phyloP scores from a whole-genome alignment of 1,140 invertebrate genomes.

The Drosophila pruinosa region DNA sequence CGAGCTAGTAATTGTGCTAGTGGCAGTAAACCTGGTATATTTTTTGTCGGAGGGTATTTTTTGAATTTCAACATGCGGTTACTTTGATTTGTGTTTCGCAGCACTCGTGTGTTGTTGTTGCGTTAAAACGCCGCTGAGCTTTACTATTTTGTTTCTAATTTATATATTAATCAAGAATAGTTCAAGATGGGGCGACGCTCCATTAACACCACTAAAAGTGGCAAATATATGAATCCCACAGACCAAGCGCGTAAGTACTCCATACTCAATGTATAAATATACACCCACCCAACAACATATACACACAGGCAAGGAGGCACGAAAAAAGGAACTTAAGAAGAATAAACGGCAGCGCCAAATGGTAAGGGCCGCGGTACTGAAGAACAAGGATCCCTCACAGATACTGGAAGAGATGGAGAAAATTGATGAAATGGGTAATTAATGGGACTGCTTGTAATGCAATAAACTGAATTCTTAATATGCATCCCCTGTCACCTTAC shows the following conservation, averaged over 20 bases:
- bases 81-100: slow-evolving; percentile 5
- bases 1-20: too few relatives aligned
- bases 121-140: slow-evolving; percentile 16
- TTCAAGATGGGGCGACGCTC: slow-evolving; percentile 95
- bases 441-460: too few relatives aligned
- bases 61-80: too few relatives aligned
- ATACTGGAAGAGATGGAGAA: slow-evolving; percentile 98
- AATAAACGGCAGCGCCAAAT: slow-evolving; percentile 98
- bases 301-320: slow-evolving; percentile 94
- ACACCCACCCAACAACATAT: background rate
- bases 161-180: background rate
- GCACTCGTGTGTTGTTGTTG: background rate
- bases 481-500: too few relatives aligned
- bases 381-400: slow-evolving; percentile 98
- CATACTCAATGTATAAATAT: background rate
- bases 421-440: slow-evolving; percentile 97
- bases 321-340: slow-evolving; percentile 98
- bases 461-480: too few relatives aligned
- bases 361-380: slow-evolving; percentile 97
- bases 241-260: slow-evolving; percentile 96
- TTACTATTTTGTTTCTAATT: background rate
- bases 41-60: too few relatives aligned
- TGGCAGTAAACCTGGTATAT: too few relatives aligned
- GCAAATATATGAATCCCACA: slow-evolving; percentile 99
- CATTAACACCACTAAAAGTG: slow-evolving; percentile 99